A percentile compares a stretch with the other conserved stretches of the same genome.
phyloP scores from a whole-genome alignment of 2,888 invertebrate species.

The Lymantria dispar region DNA sequence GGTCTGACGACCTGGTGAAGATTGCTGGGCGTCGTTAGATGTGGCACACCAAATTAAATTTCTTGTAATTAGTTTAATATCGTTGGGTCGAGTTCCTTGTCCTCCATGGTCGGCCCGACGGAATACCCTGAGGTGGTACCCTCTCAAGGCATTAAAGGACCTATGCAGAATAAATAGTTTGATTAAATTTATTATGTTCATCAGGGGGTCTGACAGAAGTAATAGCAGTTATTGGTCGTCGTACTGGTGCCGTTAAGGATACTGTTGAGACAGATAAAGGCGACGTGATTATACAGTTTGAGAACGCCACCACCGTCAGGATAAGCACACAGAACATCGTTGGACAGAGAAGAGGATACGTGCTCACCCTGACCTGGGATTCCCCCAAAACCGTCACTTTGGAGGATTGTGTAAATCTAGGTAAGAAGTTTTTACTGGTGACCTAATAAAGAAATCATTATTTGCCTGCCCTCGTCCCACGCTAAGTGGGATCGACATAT shows the following conservation, averaged over 20 bases:
- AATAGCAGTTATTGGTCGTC: slow-evolving; percentile 60
- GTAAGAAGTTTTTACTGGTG: slow-evolving; percentile 31
- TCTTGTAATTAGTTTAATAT: too few relatives aligned
- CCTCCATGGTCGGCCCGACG: too few relatives aligned
- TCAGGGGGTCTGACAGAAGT: slow-evolving; percentile 54
- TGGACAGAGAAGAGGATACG: slow-evolving; percentile 43
- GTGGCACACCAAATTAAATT: too few relatives aligned
- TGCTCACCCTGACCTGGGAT: slow-evolving; percentile 61
- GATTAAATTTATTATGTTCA: not conserved
- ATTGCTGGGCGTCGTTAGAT: too few relatives aligned
- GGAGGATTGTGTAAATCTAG: slow-evolving; percentile 66
- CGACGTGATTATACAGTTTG: slow-evolving; percentile 59
- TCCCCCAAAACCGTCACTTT: slow-evolving; percentile 50
- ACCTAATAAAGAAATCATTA: too few relatives aligned
- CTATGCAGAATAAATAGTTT: too few relatives aligned
- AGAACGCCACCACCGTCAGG: slow-evolving; percentile 55
- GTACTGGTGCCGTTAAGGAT: slow-evolving; percentile 53
- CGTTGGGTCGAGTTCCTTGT: too few relatives aligned
- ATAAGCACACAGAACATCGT: slow-evolving; percentile 50
- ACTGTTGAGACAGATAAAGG: slow-evolving; percentile 45
- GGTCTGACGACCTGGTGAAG: too few relatives aligned
- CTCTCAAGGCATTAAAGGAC: too few relatives aligned
- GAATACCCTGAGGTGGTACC: too few relatives aligned
- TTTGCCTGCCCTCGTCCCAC: too few relatives aligned
- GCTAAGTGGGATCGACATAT: too few relatives aligned